These are phyloP conservation scores for Xyrauchen texanus DNA, from an alignment of 2,113 vertebrate species.

Conservation along the genomic window DNA sequence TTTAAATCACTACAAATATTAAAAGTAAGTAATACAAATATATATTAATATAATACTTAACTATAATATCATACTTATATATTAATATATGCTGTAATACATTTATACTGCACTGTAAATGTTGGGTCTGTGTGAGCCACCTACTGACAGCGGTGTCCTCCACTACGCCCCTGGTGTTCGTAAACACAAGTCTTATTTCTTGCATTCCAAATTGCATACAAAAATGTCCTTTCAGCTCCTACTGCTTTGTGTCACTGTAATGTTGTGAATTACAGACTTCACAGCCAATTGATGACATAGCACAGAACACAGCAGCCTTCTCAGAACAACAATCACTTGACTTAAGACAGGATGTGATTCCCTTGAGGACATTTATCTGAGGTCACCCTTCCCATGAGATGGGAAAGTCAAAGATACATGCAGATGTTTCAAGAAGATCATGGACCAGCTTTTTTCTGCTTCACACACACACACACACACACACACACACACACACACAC, in stretches of 20 bases:
- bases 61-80: no score
- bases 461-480: no score
- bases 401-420: constrained; percentile 33
- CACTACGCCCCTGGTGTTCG: no score
- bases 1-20: no score
- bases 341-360: constrained; percentile 74
- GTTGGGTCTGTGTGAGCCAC: no score
- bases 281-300: constrained; percentile 63
- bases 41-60: no score
- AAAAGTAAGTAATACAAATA: no score
- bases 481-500: no score
- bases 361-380: constrained; percentile 56
- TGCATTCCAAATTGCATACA: constrained; percentile 7
- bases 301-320: constrained; percentile 55
- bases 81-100: no score
- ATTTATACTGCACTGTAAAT: no score
- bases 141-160: no score
- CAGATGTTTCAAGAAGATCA: constrained; percentile 17
- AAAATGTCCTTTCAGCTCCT: constrained; percentile 17
- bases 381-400: constrained; percentile 39
- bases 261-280: constrained; percentile 32
- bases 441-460: no score
- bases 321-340: constrained; percentile 38
- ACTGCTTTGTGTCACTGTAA: constrained; percentile 21
- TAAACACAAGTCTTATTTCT: constrained; percentile 5